Percentiles rank a stretch among this genome's conserved stretches.
Evolutionary conservation across 1,140 invertebrate species (phyloP).

Genomic region (Gryon sp.): DNA sequence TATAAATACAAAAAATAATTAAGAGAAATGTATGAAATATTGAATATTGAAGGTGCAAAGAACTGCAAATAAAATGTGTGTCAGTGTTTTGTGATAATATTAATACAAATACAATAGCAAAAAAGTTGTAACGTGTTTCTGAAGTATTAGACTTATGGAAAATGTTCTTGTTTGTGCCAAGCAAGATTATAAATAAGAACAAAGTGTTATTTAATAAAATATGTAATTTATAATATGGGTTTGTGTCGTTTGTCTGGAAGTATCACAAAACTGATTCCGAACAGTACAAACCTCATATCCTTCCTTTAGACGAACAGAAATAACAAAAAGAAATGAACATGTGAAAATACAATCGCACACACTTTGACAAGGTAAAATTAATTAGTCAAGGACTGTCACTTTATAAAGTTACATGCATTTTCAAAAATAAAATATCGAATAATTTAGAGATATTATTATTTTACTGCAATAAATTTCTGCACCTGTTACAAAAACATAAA

Average conservation of each 20-base stretch:
- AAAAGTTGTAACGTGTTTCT: not conserved
- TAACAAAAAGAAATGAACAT: slow-evolving; percentile 66
- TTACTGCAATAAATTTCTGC: no score
- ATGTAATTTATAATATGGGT: slow-evolving; percentile 1
- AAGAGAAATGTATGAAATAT: no score
- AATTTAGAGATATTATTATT: no score
- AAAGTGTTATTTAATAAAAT: slow-evolving; percentile 14
- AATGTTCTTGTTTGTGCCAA: slow-evolving; percentile 47
- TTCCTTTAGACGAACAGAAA: slow-evolving; percentile 79
- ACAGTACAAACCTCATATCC: slow-evolving; percentile 85
- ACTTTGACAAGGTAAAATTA: slow-evolving; percentile 34
- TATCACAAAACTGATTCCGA: slow-evolving; percentile 61
- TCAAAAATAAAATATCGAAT: slow-evolving; percentile 6
- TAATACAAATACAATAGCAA: slow-evolving; percentile 4
- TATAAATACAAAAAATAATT: no score
- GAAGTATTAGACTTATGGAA: not conserved
- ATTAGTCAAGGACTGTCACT: slow-evolving; percentile 32
- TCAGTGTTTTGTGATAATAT: not conserved
- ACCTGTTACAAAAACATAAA: no score
- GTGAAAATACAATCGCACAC: slow-evolving; percentile 67
- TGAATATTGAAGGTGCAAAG: not conserved
- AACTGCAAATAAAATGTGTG: not conserved
- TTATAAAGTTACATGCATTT: slow-evolving; percentile 36
- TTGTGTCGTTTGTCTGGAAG: slow-evolving; percentile 45
- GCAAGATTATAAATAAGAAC: slow-evolving; percentile 14